Evolutionary conservation across 2,797 vertebrate genomes (phyloP).

Genomic region (Macroramphosus scolopax): DNA sequence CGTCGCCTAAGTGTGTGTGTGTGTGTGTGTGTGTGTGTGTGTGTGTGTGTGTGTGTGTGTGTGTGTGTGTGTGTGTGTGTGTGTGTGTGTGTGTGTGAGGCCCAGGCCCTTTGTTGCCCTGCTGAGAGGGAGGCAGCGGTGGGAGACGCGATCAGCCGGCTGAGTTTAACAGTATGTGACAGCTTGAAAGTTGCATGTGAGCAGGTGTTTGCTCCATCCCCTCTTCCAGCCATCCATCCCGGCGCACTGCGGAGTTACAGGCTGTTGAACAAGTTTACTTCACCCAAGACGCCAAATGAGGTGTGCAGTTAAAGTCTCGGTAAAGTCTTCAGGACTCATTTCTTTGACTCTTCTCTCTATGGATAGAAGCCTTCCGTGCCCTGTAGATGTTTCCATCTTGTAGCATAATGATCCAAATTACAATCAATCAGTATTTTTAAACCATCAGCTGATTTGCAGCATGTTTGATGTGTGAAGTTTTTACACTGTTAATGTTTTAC

Average conservation of each 20-base stretch:
- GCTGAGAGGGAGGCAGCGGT: slow-evolving; percentile 5
- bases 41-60: slow-evolving; percentile 20
- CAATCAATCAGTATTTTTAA: too few relatives aligned
- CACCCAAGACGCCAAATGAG: slow-evolving; percentile 46
- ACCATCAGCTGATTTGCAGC: too few relatives aligned
- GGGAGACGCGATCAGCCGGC: slow-evolving; percentile 58
- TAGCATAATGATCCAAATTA: neutral
- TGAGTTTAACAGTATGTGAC: slow-evolving; percentile 76
- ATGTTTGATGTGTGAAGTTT: too few relatives aligned
- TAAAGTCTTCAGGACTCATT: neutral
- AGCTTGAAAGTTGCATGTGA: slow-evolving; percentile 72
- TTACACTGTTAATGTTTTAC: too few relatives aligned
- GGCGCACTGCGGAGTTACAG: slow-evolving; percentile 25
- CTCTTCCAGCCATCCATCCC: slow-evolving; percentile 39
- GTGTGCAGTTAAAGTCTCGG: slow-evolving; percentile 11
- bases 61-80: slow-evolving; percentile 31
- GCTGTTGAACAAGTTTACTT: slow-evolving; percentile 46
- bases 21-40: slow-evolving; percentile 5
- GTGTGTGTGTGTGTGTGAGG: slow-evolving; percentile 31
- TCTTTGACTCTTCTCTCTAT: too few relatives aligned
- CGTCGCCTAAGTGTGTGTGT: too few relatives aligned
- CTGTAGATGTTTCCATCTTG: too few relatives aligned
- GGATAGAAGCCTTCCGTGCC: too few relatives aligned
- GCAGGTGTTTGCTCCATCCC: slow-evolving; percentile 72
- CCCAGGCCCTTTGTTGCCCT: slow-evolving; percentile 54